Conservation (phyloP, 2,888 invertebrate genomes). For the Acrobasis suavella region DNA sequence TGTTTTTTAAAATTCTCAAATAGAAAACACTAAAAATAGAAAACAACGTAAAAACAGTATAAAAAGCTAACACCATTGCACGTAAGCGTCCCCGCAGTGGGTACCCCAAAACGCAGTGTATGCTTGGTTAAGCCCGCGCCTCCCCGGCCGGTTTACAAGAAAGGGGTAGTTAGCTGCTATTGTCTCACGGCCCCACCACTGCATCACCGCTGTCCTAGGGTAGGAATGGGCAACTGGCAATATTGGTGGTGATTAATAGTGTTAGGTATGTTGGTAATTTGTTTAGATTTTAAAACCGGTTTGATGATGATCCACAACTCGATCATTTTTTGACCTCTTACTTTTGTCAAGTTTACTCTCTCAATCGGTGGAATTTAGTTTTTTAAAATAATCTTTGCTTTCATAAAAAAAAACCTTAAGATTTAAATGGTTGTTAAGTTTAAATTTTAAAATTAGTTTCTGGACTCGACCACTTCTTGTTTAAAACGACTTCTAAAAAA, state of each 20-base stretch:
- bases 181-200: constrained; percentile 66
- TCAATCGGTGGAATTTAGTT: too few species aligned
- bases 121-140: constrained; percentile 80
- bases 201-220: constrained; percentile 39
- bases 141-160: constrained; percentile 71
- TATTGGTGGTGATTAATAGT: constrained; percentile 34
- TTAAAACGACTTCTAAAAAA: too few species aligned
- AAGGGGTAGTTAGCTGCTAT: constrained; percentile 82
- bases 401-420: too few species aligned
- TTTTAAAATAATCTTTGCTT: too few species aligned
- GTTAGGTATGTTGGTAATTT: constrained; percentile 1
- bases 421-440: too few species aligned
- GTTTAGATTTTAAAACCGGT: constrained; percentile 32
- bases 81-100: constrained; percentile 56
- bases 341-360: too few species aligned
- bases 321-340: too few species aligned
- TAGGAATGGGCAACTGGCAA: constrained; percentile 55
- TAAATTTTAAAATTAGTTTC: too few species aligned
- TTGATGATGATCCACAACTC: not conserved
- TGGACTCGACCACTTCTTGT: too few species aligned
- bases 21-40: too few species aligned
- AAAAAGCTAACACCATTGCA: constrained; percentile 32
- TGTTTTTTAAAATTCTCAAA: too few species aligned
- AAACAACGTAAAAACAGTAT: not conserved
- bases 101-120: constrained; percentile 73